These are phyloP conservation scores for Heliocidaris erythrogramma DNA, from an alignment of 35 echinoderm and acorn worm genomes.

Conservation along the genomic window DNA sequence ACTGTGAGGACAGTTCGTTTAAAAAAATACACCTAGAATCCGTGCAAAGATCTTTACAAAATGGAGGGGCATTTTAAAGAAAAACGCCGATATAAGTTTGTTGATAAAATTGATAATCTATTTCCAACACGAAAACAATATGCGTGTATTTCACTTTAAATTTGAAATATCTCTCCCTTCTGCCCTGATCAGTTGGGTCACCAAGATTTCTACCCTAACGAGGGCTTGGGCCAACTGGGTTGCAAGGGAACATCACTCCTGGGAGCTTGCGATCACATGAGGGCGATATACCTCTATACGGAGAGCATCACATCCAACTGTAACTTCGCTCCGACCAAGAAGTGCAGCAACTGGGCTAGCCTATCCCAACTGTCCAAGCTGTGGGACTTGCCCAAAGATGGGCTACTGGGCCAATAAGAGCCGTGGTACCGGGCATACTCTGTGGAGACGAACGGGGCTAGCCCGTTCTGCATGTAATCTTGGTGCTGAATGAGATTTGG, in stretches of 20 bases:
- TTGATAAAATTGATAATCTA: no score
- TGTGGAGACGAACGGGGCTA: conserved; percentile 6
- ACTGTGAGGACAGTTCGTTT: no score
- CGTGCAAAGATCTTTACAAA: no score
- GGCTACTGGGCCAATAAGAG: conserved; percentile 14
- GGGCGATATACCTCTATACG: not conserved
- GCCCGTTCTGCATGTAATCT: not conserved
- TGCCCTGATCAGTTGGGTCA: conserved; percentile 31
- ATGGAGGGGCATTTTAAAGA: no score
- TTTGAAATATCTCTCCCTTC: not conserved
- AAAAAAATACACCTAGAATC: no score
- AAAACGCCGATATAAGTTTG: no score
- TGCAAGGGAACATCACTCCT: not conserved
- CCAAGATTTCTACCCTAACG: conserved; percentile 58
- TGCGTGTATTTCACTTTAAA: no score
- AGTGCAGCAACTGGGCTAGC: conserved; percentile 18
- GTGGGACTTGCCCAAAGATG: not conserved
- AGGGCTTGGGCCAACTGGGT: conserved; percentile 21
- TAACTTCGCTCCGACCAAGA: not conserved
- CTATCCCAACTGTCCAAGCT: not conserved
- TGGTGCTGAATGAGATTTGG: not conserved
- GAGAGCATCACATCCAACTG: conserved; percentile 38
- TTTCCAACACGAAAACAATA: no score
- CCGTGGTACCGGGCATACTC: not conserved
- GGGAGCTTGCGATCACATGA: not conserved